These are phyloP conservation scores for Pseudococcus longispinus DNA, from an alignment of 2,888 invertebrate species.

Conservation along the genomic window DNA sequence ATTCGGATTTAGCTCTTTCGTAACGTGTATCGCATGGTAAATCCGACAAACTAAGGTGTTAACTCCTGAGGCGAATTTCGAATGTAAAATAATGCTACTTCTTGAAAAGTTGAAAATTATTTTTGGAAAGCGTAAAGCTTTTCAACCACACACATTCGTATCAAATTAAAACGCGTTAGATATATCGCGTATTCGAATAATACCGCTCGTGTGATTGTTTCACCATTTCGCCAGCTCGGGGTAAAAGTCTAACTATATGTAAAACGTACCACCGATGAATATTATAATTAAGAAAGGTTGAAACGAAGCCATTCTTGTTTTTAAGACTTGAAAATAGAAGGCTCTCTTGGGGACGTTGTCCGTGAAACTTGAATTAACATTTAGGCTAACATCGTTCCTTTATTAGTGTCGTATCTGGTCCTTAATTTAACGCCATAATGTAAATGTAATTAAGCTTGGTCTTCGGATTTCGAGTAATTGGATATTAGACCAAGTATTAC, in stretches of 20 bases:
- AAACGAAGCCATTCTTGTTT: constrained; percentile 28
- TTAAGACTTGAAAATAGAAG: constrained; percentile 41
- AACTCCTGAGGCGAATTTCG: constrained; percentile 12
- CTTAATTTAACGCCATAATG: constrained; percentile 36
- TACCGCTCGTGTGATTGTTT: not conserved
- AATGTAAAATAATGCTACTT: constrained; percentile 32
- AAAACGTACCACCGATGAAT: not conserved
- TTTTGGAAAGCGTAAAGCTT: constrained; percentile 24
- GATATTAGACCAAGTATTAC: not conserved
- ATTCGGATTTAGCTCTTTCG: not conserved
- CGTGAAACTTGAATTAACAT: constrained; percentile 46
- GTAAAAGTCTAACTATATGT: not conserved
- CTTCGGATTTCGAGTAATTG: constrained; percentile 30
- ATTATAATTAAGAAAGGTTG: constrained; percentile 37
- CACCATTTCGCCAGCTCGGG: not conserved
- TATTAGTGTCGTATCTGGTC: constrained; percentile 42
- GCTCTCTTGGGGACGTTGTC: constrained; percentile 13
- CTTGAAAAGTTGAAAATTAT: constrained; percentile 29
- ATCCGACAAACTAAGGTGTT: not conserved
- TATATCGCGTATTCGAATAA: not conserved
- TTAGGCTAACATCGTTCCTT: constrained; percentile 47
- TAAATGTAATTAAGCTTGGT: constrained; percentile 42
- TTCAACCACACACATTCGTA: not conserved
- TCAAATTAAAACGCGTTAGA: constrained; percentile 19
- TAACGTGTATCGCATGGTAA: not conserved